Evolutionary conservation across 1,140 invertebrate genomes (phyloP).

Genomic region (Drosophila pectinifera): DNA sequence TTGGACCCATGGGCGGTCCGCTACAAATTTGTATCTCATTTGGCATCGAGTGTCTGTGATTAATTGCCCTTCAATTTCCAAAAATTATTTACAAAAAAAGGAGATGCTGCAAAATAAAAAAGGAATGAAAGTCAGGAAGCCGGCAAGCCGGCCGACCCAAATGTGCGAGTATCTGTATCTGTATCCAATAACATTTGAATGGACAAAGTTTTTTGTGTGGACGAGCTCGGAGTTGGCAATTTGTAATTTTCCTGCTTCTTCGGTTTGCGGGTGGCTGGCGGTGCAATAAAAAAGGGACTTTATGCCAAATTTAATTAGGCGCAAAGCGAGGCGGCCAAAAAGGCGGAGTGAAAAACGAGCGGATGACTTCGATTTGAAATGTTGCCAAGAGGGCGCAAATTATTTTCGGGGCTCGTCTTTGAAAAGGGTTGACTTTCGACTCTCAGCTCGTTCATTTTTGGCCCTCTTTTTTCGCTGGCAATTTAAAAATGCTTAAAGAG

Average conservation of each 20-base stretch:
- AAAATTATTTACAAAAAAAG: constrained; percentile 64
- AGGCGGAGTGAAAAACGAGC: constrained; percentile 77
- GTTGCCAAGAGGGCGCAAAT: constrained; percentile 72
- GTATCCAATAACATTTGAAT: constrained; percentile 75
- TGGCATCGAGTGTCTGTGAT: constrained; percentile 74
- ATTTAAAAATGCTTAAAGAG: constrained; percentile 61
- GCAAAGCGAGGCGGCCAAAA: constrained; percentile 62
- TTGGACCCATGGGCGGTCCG: constrained; percentile 53
- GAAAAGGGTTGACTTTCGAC: constrained; percentile 78
- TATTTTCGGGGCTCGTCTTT: constrained; percentile 60
- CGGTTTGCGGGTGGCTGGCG: constrained; percentile 34
- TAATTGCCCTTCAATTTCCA: constrained; percentile 77
- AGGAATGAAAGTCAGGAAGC: constrained; percentile 27
- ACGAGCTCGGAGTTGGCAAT: constrained; percentile 42
- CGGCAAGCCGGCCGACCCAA: constrained; percentile 26
- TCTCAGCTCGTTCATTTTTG: constrained; percentile 26
- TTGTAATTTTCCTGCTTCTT: constrained; percentile 62
- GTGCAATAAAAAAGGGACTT: constrained; percentile 75
- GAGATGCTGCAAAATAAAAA: constrained; percentile 24
- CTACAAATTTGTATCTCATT: constrained; percentile 77
- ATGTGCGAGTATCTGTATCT: constrained; percentile 59
- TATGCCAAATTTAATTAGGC: constrained; percentile 84
- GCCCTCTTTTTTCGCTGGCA: background rate
- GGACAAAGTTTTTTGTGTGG: constrained; percentile 52
- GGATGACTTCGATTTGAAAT: constrained; percentile 81